Evolutionary conservation across 2,797 vertebrate genomes (phyloP).

Genomic region (Molossus alvarezi): DNA sequence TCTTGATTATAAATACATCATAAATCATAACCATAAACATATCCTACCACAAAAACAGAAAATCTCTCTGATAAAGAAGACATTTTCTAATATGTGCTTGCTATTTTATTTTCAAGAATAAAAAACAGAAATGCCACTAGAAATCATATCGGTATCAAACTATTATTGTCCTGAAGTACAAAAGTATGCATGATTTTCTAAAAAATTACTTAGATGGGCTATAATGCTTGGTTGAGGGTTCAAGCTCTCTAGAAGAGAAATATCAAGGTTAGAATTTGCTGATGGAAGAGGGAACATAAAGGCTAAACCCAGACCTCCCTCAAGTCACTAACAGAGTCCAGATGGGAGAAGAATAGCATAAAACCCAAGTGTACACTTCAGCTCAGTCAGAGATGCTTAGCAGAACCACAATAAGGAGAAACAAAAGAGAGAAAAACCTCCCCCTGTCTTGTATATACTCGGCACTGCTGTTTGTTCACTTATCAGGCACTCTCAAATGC

Average conservation of each 20-base stretch:
- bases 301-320: neutral
- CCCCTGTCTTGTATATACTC: neutral
- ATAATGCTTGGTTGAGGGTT: neutral
- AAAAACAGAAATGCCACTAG: neutral
- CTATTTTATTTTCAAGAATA: constrained; percentile 35
- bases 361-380: neutral
- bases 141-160: neutral
- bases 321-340: neutral
- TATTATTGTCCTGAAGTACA: neutral
- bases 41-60: neutral
- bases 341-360: rapidly evolving
- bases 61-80: constrained; percentile 2
- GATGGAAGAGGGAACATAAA: neutral
- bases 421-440: neutral
- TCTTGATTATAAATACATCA: constrained; percentile 46
- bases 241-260: neutral
- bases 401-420: rapidly evolving
- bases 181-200: neutral
- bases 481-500: neutral
- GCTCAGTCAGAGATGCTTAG: no score
- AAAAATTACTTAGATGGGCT: neutral
- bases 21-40: constrained; percentile 60
- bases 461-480: neutral
- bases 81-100: constrained; percentile 26
- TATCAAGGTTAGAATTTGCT: neutral